phyloP scores from a whole-genome alignment of 2,888 invertebrate species.

The Cybosia mesomella region DNA sequence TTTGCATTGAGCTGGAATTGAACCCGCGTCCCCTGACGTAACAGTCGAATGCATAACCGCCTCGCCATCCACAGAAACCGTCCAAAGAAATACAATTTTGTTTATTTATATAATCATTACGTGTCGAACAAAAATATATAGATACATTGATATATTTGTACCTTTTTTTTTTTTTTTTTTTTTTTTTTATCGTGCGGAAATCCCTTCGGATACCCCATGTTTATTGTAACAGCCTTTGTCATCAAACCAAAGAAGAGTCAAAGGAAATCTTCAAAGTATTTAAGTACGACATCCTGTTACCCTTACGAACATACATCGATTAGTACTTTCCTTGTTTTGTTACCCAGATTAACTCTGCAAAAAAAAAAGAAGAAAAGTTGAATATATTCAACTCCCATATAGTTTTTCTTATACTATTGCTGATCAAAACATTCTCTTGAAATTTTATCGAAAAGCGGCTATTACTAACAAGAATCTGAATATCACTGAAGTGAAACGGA shows the following conservation, averaged over 20 bases:
- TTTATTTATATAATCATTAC: too few relatives aligned
- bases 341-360: constrained; percentile 18
- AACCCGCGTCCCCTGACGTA: too few relatives aligned
- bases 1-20: too few relatives aligned
- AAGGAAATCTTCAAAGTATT: constrained; percentile 43
- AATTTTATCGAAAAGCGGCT: background rate
- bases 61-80: too few relatives aligned
- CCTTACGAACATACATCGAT: constrained; percentile 30
- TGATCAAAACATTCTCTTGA: background rate
- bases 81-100: too few relatives aligned
- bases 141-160: too few relatives aligned
- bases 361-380: background rate
- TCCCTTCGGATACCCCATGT: background rate
- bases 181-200: too few relatives aligned
- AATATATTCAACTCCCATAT: background rate
- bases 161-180: too few relatives aligned
- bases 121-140: too few relatives aligned
- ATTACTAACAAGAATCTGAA: too few relatives aligned
- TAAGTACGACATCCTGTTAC: constrained; percentile 25
- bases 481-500: too few relatives aligned
- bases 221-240: constrained; percentile 12
- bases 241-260: constrained; percentile 26
- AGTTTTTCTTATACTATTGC: background rate
- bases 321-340: constrained; percentile 26
- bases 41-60: too few relatives aligned